A percentile compares a stretch with the other conserved stretches of the same genome.
phyloP scores from a whole-genome alignment of 2,113 vertebrate species.

The Malurus melanocephalus region DNA sequence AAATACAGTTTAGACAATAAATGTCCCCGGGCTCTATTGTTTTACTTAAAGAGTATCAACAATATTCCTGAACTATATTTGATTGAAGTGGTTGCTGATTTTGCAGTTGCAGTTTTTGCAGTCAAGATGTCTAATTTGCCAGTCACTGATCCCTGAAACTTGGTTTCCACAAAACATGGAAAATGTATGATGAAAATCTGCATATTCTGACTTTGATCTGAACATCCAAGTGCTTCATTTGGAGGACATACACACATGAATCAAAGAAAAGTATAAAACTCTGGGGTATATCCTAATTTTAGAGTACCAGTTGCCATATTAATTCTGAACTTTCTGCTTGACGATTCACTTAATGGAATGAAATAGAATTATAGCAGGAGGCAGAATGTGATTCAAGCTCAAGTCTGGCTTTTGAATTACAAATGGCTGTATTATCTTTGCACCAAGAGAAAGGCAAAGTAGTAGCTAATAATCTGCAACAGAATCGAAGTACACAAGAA shows the following conservation, averaged over 20 bases:
- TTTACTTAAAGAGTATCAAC: not conserved
- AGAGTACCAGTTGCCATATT: not conserved
- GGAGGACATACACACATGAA: not conserved
- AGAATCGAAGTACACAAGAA: not conserved
- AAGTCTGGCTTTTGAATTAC: conserved; percentile 17
- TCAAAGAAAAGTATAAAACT: not conserved
- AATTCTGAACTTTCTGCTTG: conserved; percentile 16
- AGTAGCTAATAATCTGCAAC: conserved; percentile 12
- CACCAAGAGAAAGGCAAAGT: not conserved
- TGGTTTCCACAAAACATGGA: not conserved
- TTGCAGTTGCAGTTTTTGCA: not conserved
- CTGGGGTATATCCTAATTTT: not conserved
- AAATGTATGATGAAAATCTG: not conserved
- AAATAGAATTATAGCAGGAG: conserved; percentile 10
- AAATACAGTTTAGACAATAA: not conserved
- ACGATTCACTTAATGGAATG: not conserved
- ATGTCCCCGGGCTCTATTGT: not conserved
- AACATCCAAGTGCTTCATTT: conserved; percentile 5
- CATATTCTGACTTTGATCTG: conserved; percentile 28
- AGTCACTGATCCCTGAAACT: not conserved
- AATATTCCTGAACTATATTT: not conserved
- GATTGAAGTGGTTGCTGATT: not conserved
- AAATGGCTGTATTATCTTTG: not conserved
- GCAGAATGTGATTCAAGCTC: not conserved
- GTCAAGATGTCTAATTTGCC: not conserved